phyloP scores from a whole-genome alignment of 1,140 invertebrate species.

The Thaumetopoea pityocampa region DNA sequence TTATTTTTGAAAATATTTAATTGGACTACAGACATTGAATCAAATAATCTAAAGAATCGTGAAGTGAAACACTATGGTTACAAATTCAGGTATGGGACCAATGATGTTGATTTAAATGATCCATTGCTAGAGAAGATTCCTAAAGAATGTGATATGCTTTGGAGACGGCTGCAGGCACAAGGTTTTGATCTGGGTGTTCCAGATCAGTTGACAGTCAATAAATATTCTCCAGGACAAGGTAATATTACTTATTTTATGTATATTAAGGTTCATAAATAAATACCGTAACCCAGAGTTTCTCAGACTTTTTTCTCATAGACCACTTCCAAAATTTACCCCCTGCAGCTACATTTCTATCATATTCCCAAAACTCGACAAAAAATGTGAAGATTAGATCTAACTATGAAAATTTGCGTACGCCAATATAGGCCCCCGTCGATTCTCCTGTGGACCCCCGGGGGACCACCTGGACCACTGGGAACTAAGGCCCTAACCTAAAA shows the following conservation, averaged over 20 bases:
- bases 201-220: constrained; percentile 96
- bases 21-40: constrained; percentile 72
- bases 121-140: constrained; percentile 85
- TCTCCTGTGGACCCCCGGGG: no score
- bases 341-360: no score
- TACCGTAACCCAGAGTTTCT: no score
- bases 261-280: no score
- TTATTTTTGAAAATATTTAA: constrained; percentile 79
- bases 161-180: constrained; percentile 77
- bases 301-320: no score
- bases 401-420: no score
- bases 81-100: constrained; percentile 93
- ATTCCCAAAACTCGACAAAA: no score
- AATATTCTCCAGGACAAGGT: constrained; percentile 95
- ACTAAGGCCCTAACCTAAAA: no score
- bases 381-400: no score
- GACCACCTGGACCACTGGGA: no score
- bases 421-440: no score
- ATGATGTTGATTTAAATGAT: constrained; percentile 87
- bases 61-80: constrained; percentile 96
- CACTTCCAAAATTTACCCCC: no score
- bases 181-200: constrained; percentile 77
- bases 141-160: constrained; percentile 80
- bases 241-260: constrained; percentile 19
- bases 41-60: constrained; percentile 85